These are phyloP conservation scores for Papilio dardanus DNA, from an alignment of 1,140 invertebrate genomes.

Conservation along the genomic window DNA sequence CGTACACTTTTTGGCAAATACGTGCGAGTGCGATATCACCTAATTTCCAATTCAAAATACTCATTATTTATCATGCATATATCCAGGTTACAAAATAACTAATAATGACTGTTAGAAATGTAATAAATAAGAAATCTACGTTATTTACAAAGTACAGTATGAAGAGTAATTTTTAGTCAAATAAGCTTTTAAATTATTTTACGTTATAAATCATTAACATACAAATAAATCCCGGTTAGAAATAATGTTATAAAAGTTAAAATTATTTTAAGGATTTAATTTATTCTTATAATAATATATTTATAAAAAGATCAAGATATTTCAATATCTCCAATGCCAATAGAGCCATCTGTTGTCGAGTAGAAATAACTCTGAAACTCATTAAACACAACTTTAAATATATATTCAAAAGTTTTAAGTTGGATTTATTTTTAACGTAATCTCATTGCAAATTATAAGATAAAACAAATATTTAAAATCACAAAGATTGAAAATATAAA, in stretches of 20 bases:
- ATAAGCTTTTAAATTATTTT: not conserved
- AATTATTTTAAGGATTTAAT: not conserved
- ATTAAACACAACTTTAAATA: too few species aligned
- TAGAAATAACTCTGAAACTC: not conserved
- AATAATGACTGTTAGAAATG: not conserved
- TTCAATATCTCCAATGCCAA: too few species aligned
- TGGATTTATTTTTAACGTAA: too few species aligned
- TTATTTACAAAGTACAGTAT: too few species aligned
- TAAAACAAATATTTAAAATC: too few species aligned
- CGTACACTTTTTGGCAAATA: slow-evolving; percentile 66
- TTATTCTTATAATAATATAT: too few species aligned
- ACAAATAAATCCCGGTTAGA: not conserved
- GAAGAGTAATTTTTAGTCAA: not conserved
- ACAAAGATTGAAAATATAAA: too few species aligned
- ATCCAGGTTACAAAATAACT: not conserved
- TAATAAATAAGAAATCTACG: not conserved
- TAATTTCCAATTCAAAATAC: slow-evolving; percentile 69
- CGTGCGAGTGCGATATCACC: slow-evolving; percentile 69
- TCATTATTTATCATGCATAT: slow-evolving; percentile 41
- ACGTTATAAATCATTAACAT: not conserved
- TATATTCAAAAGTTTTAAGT: too few species aligned
- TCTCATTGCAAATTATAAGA: too few species aligned
- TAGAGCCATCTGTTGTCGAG: slow-evolving; percentile 14
- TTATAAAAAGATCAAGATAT: too few species aligned
- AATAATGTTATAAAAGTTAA: not conserved